Conservation (phyloP, 2,113 vertebrate species). For the Macroglossus sobrinus region DNA sequence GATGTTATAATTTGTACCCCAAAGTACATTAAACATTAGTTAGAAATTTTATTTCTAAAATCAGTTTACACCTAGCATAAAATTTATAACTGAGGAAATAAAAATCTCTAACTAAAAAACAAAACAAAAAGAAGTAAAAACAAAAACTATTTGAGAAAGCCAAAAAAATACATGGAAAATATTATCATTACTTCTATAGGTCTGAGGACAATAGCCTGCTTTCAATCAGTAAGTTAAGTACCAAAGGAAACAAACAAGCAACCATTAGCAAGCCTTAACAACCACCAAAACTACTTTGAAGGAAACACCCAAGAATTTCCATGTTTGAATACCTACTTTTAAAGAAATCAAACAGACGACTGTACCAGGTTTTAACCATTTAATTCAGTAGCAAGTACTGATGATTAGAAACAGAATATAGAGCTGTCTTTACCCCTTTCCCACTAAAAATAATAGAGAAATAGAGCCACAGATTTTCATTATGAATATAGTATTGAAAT, state of each 20-base stretch:
- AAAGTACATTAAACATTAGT: neutral
- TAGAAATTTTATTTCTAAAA: neutral
- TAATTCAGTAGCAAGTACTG: neutral
- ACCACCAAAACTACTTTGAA: neutral
- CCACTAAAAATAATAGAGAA: neutral
- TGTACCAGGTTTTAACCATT: neutral
- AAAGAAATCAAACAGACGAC: neutral
- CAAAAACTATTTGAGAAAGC: neutral
- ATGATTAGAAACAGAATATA: neutral
- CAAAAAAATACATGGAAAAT: neutral
- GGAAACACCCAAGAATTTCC: neutral
- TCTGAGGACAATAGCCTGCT: neutral
- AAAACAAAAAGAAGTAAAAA: neutral
- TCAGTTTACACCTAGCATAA: neutral
- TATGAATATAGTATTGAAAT: neutral
- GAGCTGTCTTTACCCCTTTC: neutral
- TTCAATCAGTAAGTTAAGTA: neutral
- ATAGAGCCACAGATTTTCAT: neutral
- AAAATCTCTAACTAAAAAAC: neutral
- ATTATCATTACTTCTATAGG: neutral
- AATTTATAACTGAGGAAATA: neutral
- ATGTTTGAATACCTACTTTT: neutral
- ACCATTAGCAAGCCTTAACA: neutral
- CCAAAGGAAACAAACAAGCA: neutral
- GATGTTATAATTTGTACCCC: neutral